Evolutionary conservation across 2,797 vertebrate genomes (phyloP), one percentile per base, ranked within the genome.

Genomic region (Paramormyrops hopkinsi): DNA sequence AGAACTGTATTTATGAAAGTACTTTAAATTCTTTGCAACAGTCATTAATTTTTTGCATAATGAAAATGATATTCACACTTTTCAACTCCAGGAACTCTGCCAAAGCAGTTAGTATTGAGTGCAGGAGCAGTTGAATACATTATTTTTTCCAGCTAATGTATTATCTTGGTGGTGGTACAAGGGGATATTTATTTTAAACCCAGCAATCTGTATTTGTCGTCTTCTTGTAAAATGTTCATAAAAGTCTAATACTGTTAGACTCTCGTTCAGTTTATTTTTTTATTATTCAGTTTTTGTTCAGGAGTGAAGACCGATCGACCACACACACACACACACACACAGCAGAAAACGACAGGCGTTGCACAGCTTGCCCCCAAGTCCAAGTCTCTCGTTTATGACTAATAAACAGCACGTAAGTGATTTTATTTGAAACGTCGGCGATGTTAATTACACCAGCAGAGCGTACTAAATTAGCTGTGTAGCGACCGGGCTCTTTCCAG

Each of bases 401-500:
- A 41, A 44, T 33, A 73, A 73, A 37, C 65, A 79, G 33, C 69
- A 76, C 12, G 69, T 19, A 79, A 41, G 37, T 82, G 37, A 82
- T 46, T 82, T 82, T 82, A 82, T 82, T 46, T n/a, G 14, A 44
- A 46, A 44, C 41, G 41, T 82, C 76, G 19, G 19, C 41, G 19
- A 82, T 82, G 76, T 82, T 82, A 46, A 46, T 82, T 82, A 82
- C 41, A 46, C 76, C 76, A 82, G 41, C 37, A 82, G 76, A 46
- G 76, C 41, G 6, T 46, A 37, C 76, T 82, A 82, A 82, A 82
- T 73, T 82, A 82, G 37, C 76, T 82, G 37, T 82, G 76, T 41
- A 82, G 76, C 19, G 19, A 37, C 65, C 29, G 65, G 29, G 65
- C 29, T 37, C 65, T 17, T 73, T 73, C 29, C 33, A 41, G 76